Evolutionary conservation across 2,888 invertebrate genomes (phyloP).

Genomic region (Tipula helvola): DNA sequence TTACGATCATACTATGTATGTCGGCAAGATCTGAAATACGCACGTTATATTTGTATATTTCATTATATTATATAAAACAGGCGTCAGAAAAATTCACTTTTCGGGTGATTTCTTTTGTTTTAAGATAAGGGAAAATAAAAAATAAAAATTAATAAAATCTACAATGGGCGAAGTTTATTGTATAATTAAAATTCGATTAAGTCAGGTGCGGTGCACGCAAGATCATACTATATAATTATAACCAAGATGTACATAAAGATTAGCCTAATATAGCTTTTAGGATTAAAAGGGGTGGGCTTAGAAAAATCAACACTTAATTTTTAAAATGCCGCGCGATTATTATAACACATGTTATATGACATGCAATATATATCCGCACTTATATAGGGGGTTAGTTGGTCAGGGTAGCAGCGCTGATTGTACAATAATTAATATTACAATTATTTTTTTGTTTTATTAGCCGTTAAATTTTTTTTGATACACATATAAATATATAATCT

Average conservation of each 20-base stretch:
- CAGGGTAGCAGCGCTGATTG: not conserved
- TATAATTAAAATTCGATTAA: not conserved
- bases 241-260: not conserved
- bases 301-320: not conserved
- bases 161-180: not conserved
- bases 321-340: not conserved
- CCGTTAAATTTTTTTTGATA: not conserved
- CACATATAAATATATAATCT: not conserved
- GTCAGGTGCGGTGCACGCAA: not conserved
- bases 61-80: not conserved
- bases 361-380: not conserved
- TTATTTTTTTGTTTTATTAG: not conserved
- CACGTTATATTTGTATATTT: not conserved
- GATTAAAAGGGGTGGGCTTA: not conserved
- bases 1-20: not conserved
- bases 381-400: not conserved
- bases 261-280: not conserved
- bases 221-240: not conserved
- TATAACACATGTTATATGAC: not conserved
- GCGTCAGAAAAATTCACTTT: not conserved
- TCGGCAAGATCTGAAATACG: not conserved
- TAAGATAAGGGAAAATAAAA: not conserved
- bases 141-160: not conserved
- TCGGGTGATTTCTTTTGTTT: not conserved
- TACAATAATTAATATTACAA: not conserved